Conservation (phyloP, 2,113 vertebrate genomes). For the Menidia beryllina region DNA sequence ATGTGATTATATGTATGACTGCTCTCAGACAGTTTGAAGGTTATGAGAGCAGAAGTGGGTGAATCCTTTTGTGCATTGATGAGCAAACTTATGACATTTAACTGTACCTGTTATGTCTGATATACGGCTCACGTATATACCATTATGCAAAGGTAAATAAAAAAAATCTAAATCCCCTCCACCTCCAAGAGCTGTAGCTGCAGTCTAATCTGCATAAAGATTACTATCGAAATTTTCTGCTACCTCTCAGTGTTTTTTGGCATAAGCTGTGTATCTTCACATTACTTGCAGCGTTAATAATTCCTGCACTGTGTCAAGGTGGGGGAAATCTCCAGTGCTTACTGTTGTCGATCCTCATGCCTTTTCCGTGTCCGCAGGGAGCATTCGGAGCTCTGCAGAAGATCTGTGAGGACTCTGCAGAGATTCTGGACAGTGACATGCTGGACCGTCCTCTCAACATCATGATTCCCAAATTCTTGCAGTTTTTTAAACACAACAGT, state of each 20-base stretch:
- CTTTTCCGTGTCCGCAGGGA: slow-evolving; percentile 77
- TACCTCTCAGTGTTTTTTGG: background rate
- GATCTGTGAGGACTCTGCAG: slow-evolving; percentile 98
- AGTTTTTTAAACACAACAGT: slow-evolving; percentile 98
- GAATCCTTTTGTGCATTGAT: slow-evolving; percentile 34
- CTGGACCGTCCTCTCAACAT: slow-evolving; percentile 96
- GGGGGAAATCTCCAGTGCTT: background rate
- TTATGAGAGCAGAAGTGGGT: slow-evolving; percentile 47
- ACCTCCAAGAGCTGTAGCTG: background rate
- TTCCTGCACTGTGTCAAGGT: background rate
- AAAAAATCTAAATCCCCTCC: background rate
- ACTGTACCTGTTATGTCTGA: background rate
- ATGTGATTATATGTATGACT: background rate
- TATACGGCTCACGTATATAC: background rate
- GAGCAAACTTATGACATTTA: background rate
- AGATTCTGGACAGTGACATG: slow-evolving; percentile 97
- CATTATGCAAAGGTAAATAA: too few species aligned
- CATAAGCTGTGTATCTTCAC: background rate
- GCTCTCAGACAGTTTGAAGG: slow-evolving; percentile 26
- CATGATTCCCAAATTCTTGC: slow-evolving; percentile 98
- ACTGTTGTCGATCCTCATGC: background rate
- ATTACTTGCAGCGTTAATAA: background rate
- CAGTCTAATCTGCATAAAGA: background rate
- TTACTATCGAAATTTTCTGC: background rate
- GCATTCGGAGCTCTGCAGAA: slow-evolving; percentile 98